Conservation (phyloP, 2,888 invertebrate genomes). For the Operophtera brumata region DNA sequence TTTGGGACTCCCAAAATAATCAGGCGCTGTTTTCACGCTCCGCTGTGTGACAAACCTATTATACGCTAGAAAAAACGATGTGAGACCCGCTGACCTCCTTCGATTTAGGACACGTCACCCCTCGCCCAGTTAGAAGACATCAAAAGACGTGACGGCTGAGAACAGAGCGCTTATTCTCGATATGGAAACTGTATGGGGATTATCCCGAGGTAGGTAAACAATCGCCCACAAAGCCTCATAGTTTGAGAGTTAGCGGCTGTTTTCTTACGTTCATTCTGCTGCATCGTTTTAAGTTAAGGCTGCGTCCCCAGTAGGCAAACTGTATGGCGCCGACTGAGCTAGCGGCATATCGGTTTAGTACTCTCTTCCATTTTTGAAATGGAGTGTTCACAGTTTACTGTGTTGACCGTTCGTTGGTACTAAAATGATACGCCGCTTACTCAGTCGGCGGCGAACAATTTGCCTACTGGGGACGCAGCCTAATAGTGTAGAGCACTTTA, state of each 20-base stretch:
- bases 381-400: too few relatives aligned
- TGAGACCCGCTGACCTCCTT: constrained; percentile 20
- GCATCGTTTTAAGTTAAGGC: background rate
- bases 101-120: constrained; percentile 37
- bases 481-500: too few relatives aligned
- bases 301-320: too few relatives aligned
- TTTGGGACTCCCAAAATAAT: constrained; percentile 15
- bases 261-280: background rate
- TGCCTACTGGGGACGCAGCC: too few relatives aligned
- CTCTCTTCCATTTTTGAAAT: too few relatives aligned
- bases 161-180: constrained; percentile 49
- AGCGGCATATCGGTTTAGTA: too few relatives aligned
- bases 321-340: too few relatives aligned
- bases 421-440: too few relatives aligned
- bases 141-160: constrained; percentile 50
- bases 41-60: constrained; percentile 17
- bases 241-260: constrained; percentile 3
- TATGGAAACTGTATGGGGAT: constrained; percentile 64
- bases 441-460: too few relatives aligned
- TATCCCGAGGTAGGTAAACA: constrained; percentile 71
- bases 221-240: constrained; percentile 55
- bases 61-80: constrained; percentile 19
- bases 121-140: constrained; percentile 52
- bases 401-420: too few relatives aligned
- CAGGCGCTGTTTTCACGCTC: constrained; percentile 8